Conservation (phyloP, 2,888 invertebrate species). For the Drosophila monieri region DNA sequence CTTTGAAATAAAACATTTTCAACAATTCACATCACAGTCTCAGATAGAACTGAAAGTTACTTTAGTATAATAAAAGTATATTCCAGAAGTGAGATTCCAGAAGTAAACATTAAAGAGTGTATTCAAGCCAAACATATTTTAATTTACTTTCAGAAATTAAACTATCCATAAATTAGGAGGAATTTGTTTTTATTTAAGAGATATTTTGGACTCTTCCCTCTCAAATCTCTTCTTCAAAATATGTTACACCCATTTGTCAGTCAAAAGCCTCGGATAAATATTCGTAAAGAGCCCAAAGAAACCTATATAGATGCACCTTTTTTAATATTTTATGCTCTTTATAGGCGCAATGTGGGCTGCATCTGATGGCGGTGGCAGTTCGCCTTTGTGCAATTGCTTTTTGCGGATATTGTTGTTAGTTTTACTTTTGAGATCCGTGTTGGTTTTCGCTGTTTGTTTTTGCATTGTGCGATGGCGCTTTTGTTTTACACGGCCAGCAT, state of each 20-base stretch:
- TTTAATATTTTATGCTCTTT: slow-evolving; percentile 59
- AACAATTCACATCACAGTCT: no score
- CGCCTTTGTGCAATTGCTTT: slow-evolving; percentile 76
- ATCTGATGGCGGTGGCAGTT: slow-evolving; percentile 46
- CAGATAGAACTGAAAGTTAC: no score
- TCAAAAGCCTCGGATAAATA: slow-evolving; percentile 1
- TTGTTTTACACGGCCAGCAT: slow-evolving; percentile 70
- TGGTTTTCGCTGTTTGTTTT: slow-evolving; percentile 41
- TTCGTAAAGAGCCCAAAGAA: slow-evolving; percentile 22
- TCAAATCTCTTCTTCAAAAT: neutral
- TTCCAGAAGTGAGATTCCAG: no score
- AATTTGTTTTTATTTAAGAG: no score
- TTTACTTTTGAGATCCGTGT: slow-evolving; percentile 63
- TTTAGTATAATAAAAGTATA: no score
- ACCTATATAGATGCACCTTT: slow-evolving; percentile 35
- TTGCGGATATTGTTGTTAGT: slow-evolving; percentile 77
- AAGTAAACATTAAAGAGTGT: no score
- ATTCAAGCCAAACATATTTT: no score
- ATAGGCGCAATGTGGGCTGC: slow-evolving; percentile 31
- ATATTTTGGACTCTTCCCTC: no score
- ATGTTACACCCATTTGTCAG: neutral
- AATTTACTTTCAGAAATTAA: no score
- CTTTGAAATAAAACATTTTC: no score
- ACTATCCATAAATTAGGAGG: no score
- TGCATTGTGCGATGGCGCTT: slow-evolving; percentile 61